Evolutionary conservation across 2,888 invertebrate species (phyloP).

Genomic region (Andrena trimmerana): DNA sequence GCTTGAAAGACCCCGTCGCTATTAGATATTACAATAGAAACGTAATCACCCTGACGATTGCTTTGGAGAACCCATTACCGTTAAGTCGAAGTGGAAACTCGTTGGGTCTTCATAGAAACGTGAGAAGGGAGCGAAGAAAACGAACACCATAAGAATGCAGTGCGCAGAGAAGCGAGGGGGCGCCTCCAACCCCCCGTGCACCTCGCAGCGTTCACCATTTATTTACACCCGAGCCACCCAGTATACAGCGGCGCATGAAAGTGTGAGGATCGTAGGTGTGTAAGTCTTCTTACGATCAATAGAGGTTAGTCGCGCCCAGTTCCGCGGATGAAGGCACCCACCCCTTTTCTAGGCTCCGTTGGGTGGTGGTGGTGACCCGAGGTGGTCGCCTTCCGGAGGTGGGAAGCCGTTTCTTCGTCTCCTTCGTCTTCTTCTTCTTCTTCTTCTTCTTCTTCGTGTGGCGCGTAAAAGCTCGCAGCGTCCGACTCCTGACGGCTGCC

Average conservation of each 20-base stretch:
- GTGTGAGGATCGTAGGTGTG: constrained; percentile 80
- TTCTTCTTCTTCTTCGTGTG: constrained; percentile 70
- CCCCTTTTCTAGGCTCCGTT: constrained; percentile 70
- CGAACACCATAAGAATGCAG: background rate
- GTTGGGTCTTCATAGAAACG: background rate
- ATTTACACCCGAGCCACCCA: constrained; percentile 69
- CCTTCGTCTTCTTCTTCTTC: constrained; percentile 66
- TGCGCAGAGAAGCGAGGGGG: constrained; percentile 8
- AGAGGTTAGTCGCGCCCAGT: constrained; percentile 83
- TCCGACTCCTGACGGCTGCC: constrained; percentile 57
- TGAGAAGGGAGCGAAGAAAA: background rate
- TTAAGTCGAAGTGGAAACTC: background rate
- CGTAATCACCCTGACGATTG: no score
- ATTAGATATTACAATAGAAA: no score
- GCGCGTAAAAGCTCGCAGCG: constrained; percentile 60
- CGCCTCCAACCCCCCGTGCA: background rate
- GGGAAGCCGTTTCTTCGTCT: constrained; percentile 68
- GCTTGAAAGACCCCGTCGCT: no score
- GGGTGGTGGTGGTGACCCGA: constrained; percentile 60
- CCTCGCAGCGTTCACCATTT: constrained; percentile 39
- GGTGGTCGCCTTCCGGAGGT: constrained; percentile 62
- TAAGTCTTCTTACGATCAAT: constrained; percentile 82
- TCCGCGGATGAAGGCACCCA: constrained; percentile 79
- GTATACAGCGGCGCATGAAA: constrained; percentile 70
- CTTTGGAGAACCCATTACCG: no score